Evolutionary conservation across 2,113 vertebrate genomes (phyloP), one percentile per base, ranked within the genome.

Genomic region (Rhinoderma darwinii): DNA sequence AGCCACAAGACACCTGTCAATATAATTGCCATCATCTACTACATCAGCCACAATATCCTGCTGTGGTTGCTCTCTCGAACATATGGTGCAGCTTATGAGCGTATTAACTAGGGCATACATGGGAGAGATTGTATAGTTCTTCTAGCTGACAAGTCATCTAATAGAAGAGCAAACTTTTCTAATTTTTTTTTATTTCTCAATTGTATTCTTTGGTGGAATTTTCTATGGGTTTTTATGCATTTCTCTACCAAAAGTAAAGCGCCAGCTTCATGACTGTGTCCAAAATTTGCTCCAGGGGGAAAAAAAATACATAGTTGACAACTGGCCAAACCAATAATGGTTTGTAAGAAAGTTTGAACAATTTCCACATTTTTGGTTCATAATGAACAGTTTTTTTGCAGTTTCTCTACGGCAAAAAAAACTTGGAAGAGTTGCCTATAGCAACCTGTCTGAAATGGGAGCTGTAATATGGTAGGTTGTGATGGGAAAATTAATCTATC

Each of bases 41-140:
- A 43, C 59, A 37, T 32, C 77, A 78, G 74, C 74, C 84, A 68
- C 59, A 51, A 66, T 86, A 78, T 86, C 84, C 84, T 86, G 84
- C 84, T 76, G 74, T 35, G 74, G 84, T 44, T 68, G n/a, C 37
- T 74, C 54, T 35, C 39, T 44, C 25, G 41, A 47, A 78, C 39
- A 76, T 51, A 41, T 61, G 47, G 74, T 76, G 27, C 6, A 59
- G 51, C 32, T 84, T 54, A 84, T 43, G 74, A 74, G 54, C 14
- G 41, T 59, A 75, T 84, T 84, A 70, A 75, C 32, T 68, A 72
- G 59, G 47, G 22, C 39, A 51, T 73, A n/a, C 68, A 35, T 27
- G 35, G 27, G 32, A 39, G 27, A 54, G 83, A n/a, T 43, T 14
- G 83, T 41, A 43, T 17, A 75, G 37, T 47, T n/a, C 54, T 75